These are phyloP conservation scores for Lepidocolaptes lacrymiger DNA, from an alignment of 2,797 vertebrate species.

Conservation along the genomic window DNA sequence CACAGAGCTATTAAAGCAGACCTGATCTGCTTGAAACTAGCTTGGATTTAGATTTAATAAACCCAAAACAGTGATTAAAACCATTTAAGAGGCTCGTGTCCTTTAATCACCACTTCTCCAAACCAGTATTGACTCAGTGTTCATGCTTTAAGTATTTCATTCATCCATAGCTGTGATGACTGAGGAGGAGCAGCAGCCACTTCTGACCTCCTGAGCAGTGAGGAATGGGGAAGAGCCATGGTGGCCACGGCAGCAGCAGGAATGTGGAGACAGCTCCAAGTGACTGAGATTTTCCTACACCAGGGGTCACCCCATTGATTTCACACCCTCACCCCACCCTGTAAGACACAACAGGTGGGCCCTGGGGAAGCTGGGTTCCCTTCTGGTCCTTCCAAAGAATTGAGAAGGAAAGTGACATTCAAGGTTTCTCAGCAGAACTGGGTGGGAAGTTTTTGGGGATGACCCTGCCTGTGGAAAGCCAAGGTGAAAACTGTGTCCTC, in stretches of 20 bases:
- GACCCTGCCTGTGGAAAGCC: background rate
- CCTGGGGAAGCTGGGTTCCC: background rate
- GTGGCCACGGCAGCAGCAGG: background rate
- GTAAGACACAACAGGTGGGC: background rate
- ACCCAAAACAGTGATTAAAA: background rate
- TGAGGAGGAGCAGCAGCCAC: background rate
- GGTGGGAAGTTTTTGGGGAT: background rate
- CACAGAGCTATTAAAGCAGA: background rate
- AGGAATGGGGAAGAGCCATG: fast-evolving
- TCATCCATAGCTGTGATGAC: background rate
- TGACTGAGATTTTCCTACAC: background rate
- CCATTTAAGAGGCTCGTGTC: background rate
- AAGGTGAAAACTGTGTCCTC: background rate
- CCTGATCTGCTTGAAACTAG: background rate
- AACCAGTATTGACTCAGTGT: background rate
- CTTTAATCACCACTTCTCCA: background rate
- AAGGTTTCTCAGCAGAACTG: background rate
- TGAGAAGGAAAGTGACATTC: background rate
- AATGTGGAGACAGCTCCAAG: background rate
- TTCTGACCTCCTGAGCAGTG: background rate
- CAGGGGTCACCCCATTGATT: background rate
- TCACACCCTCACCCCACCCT: background rate
- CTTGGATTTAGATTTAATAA: background rate
- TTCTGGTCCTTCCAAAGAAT: background rate
- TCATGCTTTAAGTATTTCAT: background rate